Base-by-base conservation (phyloP, 2,113 vertebrate species). In the Dunckerocampus dactyliophorus region DNA sequence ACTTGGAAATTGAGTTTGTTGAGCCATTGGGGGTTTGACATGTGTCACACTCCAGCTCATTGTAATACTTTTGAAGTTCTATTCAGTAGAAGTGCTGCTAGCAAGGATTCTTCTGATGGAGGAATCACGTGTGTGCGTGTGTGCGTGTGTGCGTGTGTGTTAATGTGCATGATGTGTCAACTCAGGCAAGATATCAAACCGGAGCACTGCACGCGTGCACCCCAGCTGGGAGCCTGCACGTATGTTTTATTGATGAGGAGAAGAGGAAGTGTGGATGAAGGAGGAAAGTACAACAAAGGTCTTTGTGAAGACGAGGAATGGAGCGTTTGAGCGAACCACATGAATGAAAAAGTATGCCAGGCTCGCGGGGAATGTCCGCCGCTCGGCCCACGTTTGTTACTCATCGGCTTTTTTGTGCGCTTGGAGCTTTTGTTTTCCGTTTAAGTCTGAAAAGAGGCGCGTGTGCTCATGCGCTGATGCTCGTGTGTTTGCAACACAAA, bases 221-320 rank as follows among this genome's bases (percentile, higher is more conserved):
- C 71, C 51, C 78, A 43, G 56, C 59, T 46, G 82, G 80, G 73
- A 82, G 70, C 80, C n/a, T 16, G 57, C 61, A 31, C 19, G 17
- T 62, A 42, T 74, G 79, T 84, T 83, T 84, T 85, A 86, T 83
- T 84, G 67, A 88, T 86, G 80, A 79, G 71, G 71, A 52, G 62
- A 47, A 39, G 48, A 77, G 85, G 80, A 84, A 79, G 48, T 67
- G n/a, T 67, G 45, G 63, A 64, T 84, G 70, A 39, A 57, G 21
- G 31, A 39, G 37, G 50, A 65, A 58, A 59, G 62, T 46, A 34
- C 52, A 45, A 53, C 60, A 67, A 72, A 75, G 22, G 63, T 43
- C 24, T 76, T 69, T 47, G 21, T 22, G 51, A 55, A 48, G 59
- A 59, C 48, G 63, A 69, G 58, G 59, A 59, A 54, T 58, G 51